Conservation (phyloP, 2,113 vertebrate species). For the Eubucco bourcierii region DNA sequence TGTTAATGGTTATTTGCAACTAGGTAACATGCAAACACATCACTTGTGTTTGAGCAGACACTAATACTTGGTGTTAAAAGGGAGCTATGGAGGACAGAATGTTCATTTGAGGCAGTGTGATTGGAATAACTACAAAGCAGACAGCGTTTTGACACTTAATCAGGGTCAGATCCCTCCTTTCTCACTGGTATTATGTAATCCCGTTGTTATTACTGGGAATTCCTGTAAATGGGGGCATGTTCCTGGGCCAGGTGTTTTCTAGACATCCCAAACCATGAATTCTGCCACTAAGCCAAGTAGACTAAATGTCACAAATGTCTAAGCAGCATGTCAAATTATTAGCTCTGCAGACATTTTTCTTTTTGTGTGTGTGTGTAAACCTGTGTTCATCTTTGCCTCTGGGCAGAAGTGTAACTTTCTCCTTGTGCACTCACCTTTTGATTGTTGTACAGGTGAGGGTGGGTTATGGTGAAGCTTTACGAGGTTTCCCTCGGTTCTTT, state of each 20-base stretch:
- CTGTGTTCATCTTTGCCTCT: constrained; percentile 44
- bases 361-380: not conserved
- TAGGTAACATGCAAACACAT: not conserved
- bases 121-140: not conserved
- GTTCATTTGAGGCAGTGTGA: not conserved
- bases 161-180: constrained; percentile 2
- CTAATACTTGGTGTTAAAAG: constrained; percentile 24
- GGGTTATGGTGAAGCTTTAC: constrained; percentile 42
- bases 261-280: not conserved
- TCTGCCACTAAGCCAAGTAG: constrained; percentile 16
- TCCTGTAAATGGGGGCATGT: not conserved
- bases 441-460: constrained; percentile 39
- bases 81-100: not conserved
- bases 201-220: constrained; percentile 7
- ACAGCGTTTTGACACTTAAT: not conserved
- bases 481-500: constrained; percentile 46
- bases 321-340: constrained; percentile 57
- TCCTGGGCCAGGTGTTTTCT: constrained; percentile 20
- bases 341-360: constrained; percentile 39
- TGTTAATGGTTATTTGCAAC: constrained; percentile 11
- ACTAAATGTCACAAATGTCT: constrained; percentile 28
- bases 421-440: constrained; percentile 43
- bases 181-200: constrained; percentile 12
- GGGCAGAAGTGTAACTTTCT: constrained; percentile 2
- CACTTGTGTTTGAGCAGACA: not conserved